Conservation (phyloP, 2,888 invertebrate species). For the Plutella xylostella region DNA sequence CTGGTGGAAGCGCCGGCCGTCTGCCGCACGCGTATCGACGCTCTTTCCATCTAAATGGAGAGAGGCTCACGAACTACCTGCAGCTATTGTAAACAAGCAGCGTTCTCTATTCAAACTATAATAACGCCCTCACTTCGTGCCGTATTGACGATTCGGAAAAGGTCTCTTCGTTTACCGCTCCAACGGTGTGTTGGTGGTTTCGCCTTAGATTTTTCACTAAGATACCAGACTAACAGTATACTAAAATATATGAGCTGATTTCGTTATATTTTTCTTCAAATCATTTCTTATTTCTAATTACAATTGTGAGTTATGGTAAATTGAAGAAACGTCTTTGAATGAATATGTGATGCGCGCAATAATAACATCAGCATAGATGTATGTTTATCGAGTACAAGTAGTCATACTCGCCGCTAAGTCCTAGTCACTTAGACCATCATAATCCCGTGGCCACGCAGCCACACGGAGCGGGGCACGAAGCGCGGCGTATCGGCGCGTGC, state of each 20-base stretch:
- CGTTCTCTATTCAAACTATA: conserved; percentile 60
- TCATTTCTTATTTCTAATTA: too few relatives aligned
- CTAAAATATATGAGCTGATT: too few relatives aligned
- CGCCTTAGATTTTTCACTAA: neutral
- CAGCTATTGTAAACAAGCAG: conserved; percentile 63
- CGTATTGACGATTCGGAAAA: conserved; percentile 47
- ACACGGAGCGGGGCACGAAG: conserved; percentile 34
- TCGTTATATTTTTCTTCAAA: too few relatives aligned
- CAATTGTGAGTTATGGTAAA: too few relatives aligned
- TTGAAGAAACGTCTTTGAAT: too few relatives aligned
- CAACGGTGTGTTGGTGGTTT: conserved; percentile 24
- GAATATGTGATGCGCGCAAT: too few relatives aligned
- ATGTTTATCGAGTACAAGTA: too few relatives aligned
- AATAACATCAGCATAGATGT: too few relatives aligned
- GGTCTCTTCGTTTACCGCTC: conserved; percentile 35
- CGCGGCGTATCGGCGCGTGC: conserved; percentile 52
- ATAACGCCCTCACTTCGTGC: conserved; percentile 49
- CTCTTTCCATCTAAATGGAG: conserved; percentile 59
- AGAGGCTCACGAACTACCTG: conserved; percentile 60
- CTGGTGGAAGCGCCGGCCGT: conserved; percentile 14
- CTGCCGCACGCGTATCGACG: conserved; percentile 49
- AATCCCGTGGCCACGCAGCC: conserved; percentile 3
- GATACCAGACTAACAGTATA: too few relatives aligned
- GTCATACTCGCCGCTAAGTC: neutral
- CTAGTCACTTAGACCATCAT: neutral